phyloP scores from a whole-genome alignment of 2,797 vertebrate genomes.

The Onychomys leucogaster region DNA sequence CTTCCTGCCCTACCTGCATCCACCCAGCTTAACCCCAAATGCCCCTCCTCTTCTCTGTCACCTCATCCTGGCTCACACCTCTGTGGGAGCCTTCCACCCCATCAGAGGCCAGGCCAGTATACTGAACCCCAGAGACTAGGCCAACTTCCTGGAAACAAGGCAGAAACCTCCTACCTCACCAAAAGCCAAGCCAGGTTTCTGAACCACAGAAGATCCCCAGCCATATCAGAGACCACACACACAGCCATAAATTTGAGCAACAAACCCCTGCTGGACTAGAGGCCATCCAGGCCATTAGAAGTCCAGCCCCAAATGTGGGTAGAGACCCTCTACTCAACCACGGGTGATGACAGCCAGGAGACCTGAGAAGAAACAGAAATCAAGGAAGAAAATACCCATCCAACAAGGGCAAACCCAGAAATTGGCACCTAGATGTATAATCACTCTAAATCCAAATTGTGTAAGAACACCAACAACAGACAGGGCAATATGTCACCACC shows the following conservation, averaged over 20 bases:
- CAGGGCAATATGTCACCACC: background rate
- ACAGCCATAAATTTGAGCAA: background rate
- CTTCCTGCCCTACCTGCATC: too few relatives aligned
- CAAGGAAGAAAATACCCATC: background rate
- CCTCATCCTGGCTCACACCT: too few relatives aligned
- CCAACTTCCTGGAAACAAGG: background rate
- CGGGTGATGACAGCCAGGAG: too few relatives aligned
- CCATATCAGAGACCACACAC: background rate
- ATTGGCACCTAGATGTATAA: background rate
- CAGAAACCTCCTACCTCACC: background rate
- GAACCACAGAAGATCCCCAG: background rate
- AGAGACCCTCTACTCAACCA: background rate
- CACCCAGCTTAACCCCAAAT: too few relatives aligned
- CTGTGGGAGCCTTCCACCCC: too few relatives aligned
- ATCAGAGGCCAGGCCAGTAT: background rate
- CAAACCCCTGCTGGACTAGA: background rate
- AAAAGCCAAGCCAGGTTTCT: background rate
- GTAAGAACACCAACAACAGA: background rate
- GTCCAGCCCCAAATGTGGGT: background rate
- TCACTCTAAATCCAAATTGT: background rate
- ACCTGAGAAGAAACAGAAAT: background rate
- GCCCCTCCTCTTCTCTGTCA: too few relatives aligned
- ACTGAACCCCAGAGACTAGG: background rate
- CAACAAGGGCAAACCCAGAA: background rate
- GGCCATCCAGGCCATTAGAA: background rate